A percentile compares a stretch with the other conserved stretches of the same genome.
These are phyloP conservation scores for Dolichotis patagonum DNA, from an alignment of 2,113 vertebrate species.

Conservation along the genomic window DNA sequence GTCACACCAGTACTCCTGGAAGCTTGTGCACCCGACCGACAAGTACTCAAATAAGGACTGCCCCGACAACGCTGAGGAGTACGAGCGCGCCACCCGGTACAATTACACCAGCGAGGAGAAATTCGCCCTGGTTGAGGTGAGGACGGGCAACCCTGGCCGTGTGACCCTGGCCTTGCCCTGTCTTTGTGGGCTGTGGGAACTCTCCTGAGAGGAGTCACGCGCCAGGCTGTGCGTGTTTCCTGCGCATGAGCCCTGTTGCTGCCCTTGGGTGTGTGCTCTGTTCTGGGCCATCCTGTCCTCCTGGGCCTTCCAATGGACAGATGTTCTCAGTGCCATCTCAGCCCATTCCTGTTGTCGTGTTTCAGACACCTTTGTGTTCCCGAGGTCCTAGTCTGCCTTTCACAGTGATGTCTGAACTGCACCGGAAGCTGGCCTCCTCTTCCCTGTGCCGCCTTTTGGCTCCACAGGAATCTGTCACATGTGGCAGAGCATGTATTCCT, in stretches of 20 bases:
- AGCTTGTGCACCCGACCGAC: conserved; percentile 93
- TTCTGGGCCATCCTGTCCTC: not conserved
- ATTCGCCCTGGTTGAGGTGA: conserved; percentile 93
- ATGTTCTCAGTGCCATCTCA: not conserved
- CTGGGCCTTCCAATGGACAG: not conserved
- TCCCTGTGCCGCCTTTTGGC: not conserved
- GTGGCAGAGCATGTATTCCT: not conserved
- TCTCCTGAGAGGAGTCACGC: not conserved
- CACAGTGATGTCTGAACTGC: not conserved
- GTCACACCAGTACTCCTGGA: conserved; percentile 92
- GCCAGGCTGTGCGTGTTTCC: not conserved
- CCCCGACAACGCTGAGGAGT: conserved; percentile 93
- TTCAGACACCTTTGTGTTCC: not conserved
- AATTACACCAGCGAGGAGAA: conserved; percentile 95
- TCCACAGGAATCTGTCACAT: not conserved
- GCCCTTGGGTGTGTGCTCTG: no score
- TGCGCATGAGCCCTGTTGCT: not conserved
- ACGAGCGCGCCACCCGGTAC: conserved; percentile 93
- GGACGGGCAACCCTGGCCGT: not conserved
- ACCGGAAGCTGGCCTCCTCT: not conserved
- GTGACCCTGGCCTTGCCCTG: accelerated
- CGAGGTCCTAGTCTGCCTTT: not conserved
- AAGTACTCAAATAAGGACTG: conserved; percentile 96
- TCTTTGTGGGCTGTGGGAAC: not conserved
- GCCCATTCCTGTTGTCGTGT: not conserved